Base-by-base conservation (phyloP, 2,888 invertebrate species). In the Hybos culiciformis region DNA sequence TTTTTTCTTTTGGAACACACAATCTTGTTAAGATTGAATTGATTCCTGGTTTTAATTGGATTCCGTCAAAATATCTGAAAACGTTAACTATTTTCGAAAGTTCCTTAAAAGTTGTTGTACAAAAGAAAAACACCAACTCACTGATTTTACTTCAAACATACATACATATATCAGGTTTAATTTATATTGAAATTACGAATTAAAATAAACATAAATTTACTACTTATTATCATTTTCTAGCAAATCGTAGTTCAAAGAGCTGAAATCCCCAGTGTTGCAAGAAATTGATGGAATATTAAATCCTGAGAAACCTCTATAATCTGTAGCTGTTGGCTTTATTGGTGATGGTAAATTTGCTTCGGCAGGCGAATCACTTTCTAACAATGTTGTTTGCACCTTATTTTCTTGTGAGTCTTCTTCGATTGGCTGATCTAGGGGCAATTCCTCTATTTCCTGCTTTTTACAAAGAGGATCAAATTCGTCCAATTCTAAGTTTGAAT, bases 201-300 rank as follows among this genome's bases (percentile, higher is more conserved):
- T n/a, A n/a, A n/a, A n/a, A n/a, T n/a, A n/a, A n/a, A n/a, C n/a
- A n/a, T n/a, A n/a, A n/a, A n/a, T n/a, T n/a, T n/a, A n/a, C n/a
- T n/a, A n/a, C n/a, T 32, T 15, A 14, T 32, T 4, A 14, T 6
- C 14, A 14, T 6, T 32, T 14, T 14, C 8, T 32, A 43, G 44
- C 24, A 37, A n/a, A n/a, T n/a, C n/a, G n/a, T n/a, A 34, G 24
- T 51, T 56, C 9, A 60, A 47, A 4, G 66, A 66, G 52, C 59
- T 63, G 41, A 61, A 67, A 55, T 77, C 75, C 15, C 77, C 78
- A 0, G 77, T 77, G 48, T 70, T 74, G 55, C 78, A 78, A 4
- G 77, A 75, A 56, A 78, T 78, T 45, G 73, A 75, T 14, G 77
- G 77, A 56, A 78, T 78, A 53, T 72, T 71, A 44, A 72, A 73